These are phyloP conservation scores for Adrianichthys oophorus DNA, from an alignment of 2,797 vertebrate species.

Conservation along the genomic window DNA sequence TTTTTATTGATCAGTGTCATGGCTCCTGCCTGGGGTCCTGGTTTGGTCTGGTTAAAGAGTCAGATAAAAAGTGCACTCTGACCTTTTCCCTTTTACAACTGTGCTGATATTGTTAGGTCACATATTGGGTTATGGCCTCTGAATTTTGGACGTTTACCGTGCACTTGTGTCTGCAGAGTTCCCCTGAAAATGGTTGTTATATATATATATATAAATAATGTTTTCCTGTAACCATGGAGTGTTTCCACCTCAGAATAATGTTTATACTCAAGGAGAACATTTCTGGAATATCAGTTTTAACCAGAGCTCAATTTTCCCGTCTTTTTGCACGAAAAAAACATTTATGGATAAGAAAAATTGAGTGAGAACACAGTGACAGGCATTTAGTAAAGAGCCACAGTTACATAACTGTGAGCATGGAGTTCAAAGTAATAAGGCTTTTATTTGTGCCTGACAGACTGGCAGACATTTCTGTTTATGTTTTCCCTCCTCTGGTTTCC, in stretches of 20 bases:
- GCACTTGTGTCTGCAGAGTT: background rate
- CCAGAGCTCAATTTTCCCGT: background rate
- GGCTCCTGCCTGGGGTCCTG: constrained; percentile 1
- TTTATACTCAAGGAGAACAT: background rate
- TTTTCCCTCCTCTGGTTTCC: background rate
- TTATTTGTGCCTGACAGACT: background rate
- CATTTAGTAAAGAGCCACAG: background rate
- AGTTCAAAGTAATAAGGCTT: background rate
- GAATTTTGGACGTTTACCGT: background rate
- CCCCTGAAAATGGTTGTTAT: background rate
- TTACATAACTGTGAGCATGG: background rate
- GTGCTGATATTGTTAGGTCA: background rate
- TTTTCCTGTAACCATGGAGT: background rate
- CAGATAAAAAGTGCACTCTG: background rate
- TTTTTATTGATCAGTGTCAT: background rate
- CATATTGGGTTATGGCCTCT: constrained; percentile 1
- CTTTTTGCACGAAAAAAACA: background rate
- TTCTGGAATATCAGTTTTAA: background rate
- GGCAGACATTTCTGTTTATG: background rate
- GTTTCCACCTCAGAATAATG: constrained; percentile 1
- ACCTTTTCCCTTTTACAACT: constrained; percentile 5
- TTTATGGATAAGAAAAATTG: background rate
- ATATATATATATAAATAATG: no score
- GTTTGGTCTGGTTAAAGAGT: constrained; percentile 4
- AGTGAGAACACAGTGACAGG: background rate